Conservation (phyloP, 2,888 invertebrate genomes). For the Apotomis turbidana region DNA sequence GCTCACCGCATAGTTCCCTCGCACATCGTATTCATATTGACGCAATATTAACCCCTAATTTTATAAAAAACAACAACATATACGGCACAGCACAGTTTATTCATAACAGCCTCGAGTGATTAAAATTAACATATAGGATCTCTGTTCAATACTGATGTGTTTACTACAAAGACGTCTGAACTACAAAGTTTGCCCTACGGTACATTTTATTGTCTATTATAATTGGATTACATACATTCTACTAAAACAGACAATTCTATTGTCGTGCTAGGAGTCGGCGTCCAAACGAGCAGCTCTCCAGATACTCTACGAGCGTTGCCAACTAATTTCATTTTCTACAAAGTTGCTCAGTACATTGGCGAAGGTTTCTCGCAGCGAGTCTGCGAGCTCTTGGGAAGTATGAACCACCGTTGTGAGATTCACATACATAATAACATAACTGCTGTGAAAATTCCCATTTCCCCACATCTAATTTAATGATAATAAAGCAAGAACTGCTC, state of each 20-base stretch:
- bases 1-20: no score
- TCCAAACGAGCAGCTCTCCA: background rate
- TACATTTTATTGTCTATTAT: slow-evolving; percentile 13
- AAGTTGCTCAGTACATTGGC: background rate
- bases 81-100: slow-evolving; percentile 55
- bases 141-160: slow-evolving; percentile 67
- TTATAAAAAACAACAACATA: slow-evolving; percentile 49
- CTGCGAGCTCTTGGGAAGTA: background rate
- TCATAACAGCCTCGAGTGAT: slow-evolving; percentile 73
- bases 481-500: slow-evolving; percentile 1
- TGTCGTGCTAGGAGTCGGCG: background rate
- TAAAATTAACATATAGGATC: slow-evolving; percentile 58
- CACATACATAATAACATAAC: slow-evolving; percentile 30
- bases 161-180: slow-evolving; percentile 20
- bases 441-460: slow-evolving; percentile 23
- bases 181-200: slow-evolving; percentile 15
- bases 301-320: background rate
- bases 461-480: slow-evolving; percentile 10
- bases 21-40: no score
- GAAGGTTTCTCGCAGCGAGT: background rate
- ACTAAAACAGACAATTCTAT: background rate
- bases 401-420: slow-evolving; percentile 42
- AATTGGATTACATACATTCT: slow-evolving; percentile 5
- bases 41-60: no score
- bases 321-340: background rate